Base-by-base conservation (phyloP, 2,113 vertebrate species). In the Jaculus jaculus region DNA sequence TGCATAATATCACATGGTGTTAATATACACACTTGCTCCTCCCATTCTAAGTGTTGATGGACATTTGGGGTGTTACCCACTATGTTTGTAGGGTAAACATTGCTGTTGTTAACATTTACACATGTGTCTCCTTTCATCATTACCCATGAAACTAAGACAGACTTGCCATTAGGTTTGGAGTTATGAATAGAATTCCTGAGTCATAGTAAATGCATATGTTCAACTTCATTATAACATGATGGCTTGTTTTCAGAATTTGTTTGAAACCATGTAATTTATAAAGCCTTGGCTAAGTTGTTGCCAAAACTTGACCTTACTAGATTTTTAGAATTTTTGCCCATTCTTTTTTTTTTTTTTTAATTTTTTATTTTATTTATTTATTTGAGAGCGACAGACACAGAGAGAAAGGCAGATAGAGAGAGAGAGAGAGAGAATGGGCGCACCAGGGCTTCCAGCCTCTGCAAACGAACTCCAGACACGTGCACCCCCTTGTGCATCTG, bases 261-360 rank as follows among this genome's bases (percentile, higher is more conserved):
- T 71, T 39, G 20, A 81, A 51, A 5, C 21, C 78, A 3, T 28
- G 15, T 61, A 28, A 23, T 39, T 60, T 58, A 89, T 30, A 51
- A 69, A 87, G 39, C 13, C 66, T 81, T 54, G 4, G 91, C 58
- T 24, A 47, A 6, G 26, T 84, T 13, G 71, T 82, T 91, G 54
- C 6, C 39, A 58, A 94, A 71, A 12, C 12, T 83, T 74, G 21
- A n/a, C 28, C 73, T 90, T n/a, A 28, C 11, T 7, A 74, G 51
- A 82, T 68, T 93, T 94, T 80, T 37, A 37, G 66, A 30, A 71
- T 51, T 69, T 90, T 93, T 92, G 21, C 8, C 34, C 12, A 21
- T 73, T 11, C 12, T 60, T 1, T n/a, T n/a, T n/a, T n/a, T n/a
- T n/a, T n/a, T n/a, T n/a, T n/a, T n/a, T n/a, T n/a, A n/a, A n/a